A percentile compares a stretch with the other conserved stretches of the same genome.
Evolutionary conservation across 2,113 vertebrate genomes (phyloP).

Genomic region (Eulacestoma nigropectus): DNA sequence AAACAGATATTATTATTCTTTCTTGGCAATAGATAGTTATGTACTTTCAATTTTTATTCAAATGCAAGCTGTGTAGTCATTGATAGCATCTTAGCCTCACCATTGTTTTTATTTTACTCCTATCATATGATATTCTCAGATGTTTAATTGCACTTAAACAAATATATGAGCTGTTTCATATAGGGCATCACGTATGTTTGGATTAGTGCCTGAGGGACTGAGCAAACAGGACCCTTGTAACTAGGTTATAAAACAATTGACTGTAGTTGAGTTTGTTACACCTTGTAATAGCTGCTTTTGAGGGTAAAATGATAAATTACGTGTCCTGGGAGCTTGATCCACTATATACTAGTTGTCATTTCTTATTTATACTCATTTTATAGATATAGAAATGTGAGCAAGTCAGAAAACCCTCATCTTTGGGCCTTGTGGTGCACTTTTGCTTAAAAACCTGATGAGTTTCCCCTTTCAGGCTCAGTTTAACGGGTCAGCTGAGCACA

Average conservation of each 20-base stretch:
- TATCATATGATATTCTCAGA: background rate
- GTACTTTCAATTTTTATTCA: background rate
- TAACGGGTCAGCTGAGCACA: background rate
- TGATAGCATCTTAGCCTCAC: background rate
- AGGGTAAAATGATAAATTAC: background rate
- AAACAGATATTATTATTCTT: background rate
- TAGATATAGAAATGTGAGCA: background rate
- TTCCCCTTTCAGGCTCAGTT: background rate
- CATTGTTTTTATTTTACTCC: background rate
- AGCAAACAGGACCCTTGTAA: background rate
- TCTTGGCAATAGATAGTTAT: background rate
- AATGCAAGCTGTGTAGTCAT: background rate
- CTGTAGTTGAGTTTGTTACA: background rate
- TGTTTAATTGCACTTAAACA: background rate
- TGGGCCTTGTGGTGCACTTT: background rate
- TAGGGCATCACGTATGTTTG: background rate
- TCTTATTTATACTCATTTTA: background rate
- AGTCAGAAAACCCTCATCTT: background rate
- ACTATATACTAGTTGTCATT: background rate
- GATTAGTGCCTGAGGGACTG: background rate
- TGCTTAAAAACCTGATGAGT: background rate
- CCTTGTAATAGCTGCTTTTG: background rate
- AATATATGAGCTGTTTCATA: background rate
- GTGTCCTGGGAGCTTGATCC: background rate
- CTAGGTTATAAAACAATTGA: background rate